Percentiles rank a stretch among this genome's conserved stretches.
Evolutionary conservation across 2,113 vertebrate genomes (phyloP).

Genomic region (Aphelocoma coerulescens): DNA sequence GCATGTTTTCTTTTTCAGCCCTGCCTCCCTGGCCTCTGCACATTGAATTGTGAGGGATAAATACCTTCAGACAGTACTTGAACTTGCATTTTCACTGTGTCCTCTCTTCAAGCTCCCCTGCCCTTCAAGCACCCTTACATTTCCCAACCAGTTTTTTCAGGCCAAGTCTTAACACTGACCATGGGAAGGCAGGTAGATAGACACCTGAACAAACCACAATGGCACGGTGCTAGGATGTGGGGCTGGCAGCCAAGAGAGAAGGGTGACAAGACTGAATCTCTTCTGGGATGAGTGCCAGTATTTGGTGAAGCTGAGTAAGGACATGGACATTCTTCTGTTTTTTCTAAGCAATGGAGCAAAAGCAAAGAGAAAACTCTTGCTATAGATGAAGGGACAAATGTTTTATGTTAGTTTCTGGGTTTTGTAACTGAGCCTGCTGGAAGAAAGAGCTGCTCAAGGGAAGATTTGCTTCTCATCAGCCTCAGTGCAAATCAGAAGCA

Average conservation of each 20-base stretch:
- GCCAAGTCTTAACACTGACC: background rate
- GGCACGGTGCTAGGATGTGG: background rate
- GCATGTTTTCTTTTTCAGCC: background rate
- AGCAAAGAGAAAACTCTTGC: background rate
- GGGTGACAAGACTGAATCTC: background rate
- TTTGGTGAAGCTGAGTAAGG: background rate
- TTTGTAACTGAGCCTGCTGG: background rate
- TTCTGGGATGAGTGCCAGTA: background rate
- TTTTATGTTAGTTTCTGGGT: background rate
- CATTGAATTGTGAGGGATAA: background rate
- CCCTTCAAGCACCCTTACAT: background rate
- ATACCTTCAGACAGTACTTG: background rate
- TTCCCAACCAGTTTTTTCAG: background rate
- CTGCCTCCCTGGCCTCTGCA: background rate
- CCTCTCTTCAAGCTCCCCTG: background rate
- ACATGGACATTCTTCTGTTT: background rate
- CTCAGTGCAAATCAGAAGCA: background rate
- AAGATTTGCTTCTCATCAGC: background rate
- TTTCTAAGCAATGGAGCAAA: background rate
- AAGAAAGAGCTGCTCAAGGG: background rate
- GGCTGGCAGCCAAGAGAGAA: background rate
- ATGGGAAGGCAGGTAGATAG: background rate
- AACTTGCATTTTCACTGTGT: background rate
- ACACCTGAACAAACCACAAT: accelerated
- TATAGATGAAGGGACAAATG: background rate